A percentile compares a stretch with the other conserved stretches of the same genome.
Evolutionary conservation across 2,797 vertebrate species (phyloP).

Genomic region (Coccyzus lansbergi): DNA sequence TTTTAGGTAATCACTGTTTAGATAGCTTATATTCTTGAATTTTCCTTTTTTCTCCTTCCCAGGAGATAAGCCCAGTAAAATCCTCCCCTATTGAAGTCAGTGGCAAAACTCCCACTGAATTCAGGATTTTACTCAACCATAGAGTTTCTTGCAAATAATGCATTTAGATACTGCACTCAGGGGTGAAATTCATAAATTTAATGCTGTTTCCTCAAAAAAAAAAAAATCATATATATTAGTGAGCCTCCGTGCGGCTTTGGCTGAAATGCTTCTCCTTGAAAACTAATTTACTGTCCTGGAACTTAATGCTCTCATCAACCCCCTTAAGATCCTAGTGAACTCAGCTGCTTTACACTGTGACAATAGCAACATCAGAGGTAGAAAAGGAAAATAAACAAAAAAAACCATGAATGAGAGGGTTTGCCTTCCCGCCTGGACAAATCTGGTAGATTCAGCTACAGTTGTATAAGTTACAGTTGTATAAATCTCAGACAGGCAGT

Average conservation of each 20-base stretch:
- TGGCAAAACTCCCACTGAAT: conserved; percentile 39
- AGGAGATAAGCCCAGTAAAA: conserved; percentile 38
- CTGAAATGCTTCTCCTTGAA: neutral
- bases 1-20: conserved; percentile 46
- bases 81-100: conserved; percentile 23
- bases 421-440: neutral
- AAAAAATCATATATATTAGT: neutral
- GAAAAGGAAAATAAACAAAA: neutral
- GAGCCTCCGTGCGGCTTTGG: neutral
- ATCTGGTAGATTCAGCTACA: rapidly evolving
- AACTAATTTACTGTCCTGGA: neutral
- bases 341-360: neutral
- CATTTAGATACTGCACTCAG: conserved; percentile 47
- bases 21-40: conserved; percentile 26
- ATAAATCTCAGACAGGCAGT: neutral
- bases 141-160: conserved; percentile 48
- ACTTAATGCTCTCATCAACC: neutral
- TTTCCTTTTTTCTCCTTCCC: conserved; percentile 22
- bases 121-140: conserved; percentile 23
- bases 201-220: conserved; percentile 41
- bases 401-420: neutral
- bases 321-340: neutral
- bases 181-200: conserved; percentile 45
- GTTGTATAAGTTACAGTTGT: neutral
- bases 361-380: neutral